Evolutionary conservation across 2,888 invertebrate species (phyloP).

Genomic region (Erynnis tages): DNA sequence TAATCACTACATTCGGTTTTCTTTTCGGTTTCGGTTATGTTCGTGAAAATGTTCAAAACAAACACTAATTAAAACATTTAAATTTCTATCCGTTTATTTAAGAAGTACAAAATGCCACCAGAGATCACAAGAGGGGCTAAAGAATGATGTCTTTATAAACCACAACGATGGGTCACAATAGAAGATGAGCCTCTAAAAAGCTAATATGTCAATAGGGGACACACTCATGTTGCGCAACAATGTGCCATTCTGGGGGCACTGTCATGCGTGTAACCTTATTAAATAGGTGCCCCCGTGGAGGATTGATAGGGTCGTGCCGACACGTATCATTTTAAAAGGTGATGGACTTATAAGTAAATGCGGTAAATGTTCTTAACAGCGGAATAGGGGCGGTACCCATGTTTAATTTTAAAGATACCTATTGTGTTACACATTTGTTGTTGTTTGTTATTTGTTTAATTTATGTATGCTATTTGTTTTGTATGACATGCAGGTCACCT

Average conservation of each 20-base stretch:
- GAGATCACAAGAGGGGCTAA: neutral
- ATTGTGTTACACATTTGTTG: no score
- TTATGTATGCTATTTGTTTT: no score
- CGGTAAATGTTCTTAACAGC: no score
- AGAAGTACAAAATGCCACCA: neutral
- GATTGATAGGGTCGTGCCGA: conserved; percentile 63
- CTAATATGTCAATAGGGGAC: conserved; percentile 69
- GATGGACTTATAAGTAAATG: neutral
- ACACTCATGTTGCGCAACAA: conserved; percentile 66
- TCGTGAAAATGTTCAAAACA: no score
- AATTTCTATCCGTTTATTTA: neutral
- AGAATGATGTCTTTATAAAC: conserved; percentile 26
- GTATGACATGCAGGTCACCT: no score
- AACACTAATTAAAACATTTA: neutral
- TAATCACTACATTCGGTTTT: no score
- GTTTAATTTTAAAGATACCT: no score
- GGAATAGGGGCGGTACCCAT: no score
- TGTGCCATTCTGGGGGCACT: conserved; percentile 50
- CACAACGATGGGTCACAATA: conserved; percentile 35
- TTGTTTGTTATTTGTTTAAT: no score
- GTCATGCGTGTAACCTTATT: conserved; percentile 73
- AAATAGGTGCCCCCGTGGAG: conserved; percentile 61
- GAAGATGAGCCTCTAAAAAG: conserved; percentile 56
- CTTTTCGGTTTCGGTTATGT: no score
- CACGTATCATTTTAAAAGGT: conserved; percentile 1